Evolutionary conservation across 2,888 invertebrate species (phyloP).

Genomic region (Seladonia tumulorum): DNA sequence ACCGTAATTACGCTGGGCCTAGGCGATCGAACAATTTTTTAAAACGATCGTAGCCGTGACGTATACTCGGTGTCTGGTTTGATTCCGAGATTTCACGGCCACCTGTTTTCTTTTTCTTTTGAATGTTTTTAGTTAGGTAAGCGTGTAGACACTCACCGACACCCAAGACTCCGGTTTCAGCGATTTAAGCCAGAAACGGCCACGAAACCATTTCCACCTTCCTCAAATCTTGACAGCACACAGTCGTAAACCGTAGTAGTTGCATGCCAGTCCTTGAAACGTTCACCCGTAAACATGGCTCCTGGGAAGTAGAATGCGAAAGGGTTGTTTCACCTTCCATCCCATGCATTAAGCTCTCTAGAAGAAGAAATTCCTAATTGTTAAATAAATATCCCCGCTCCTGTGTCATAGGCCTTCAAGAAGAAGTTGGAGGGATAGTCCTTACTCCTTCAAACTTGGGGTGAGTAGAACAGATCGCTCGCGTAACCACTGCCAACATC

Average conservation of each 20-base stretch:
- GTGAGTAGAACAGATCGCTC: slow-evolving; percentile 5
- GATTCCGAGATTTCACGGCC: neutral
- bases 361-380: slow-evolving; percentile 3
- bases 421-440: slow-evolving; percentile 6
- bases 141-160: neutral
- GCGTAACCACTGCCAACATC: neutral
- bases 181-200: neutral
- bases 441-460: neutral
- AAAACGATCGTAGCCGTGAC: neutral
- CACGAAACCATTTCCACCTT: neutral
- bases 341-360: slow-evolving; percentile 1
- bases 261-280: neutral
- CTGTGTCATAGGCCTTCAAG: slow-evolving; percentile 14
- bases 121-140: no score
- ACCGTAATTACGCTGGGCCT: neutral
- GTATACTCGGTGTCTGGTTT: no score
- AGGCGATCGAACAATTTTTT: no score
- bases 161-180: neutral
- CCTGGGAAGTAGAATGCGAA: neutral
- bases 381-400: slow-evolving; percentile 10
- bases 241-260: neutral
- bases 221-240: neutral
- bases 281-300: neutral
- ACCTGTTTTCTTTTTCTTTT: neutral
- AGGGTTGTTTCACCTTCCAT: slow-evolving; percentile 2